A percentile compares a stretch with the other conserved stretches of the same genome.
phyloP scores from a whole-genome alignment of 2,113 vertebrate genomes.

The Odobenus rosmarus region DNA sequence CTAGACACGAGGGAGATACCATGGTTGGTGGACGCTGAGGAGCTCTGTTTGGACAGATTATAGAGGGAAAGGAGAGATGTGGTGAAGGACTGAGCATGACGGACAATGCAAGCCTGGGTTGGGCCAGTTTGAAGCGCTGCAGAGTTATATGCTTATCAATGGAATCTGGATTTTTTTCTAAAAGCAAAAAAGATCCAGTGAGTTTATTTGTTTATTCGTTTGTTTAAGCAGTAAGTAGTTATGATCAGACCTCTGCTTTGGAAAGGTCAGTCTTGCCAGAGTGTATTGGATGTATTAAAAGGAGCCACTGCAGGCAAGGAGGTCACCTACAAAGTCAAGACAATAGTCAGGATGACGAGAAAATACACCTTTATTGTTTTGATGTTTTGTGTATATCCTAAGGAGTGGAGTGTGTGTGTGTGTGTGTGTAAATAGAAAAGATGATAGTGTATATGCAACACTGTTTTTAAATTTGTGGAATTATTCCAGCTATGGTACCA shows the following conservation, averaged over 20 bases:
- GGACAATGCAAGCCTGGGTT: neutral
- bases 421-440: neutral
- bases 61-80: neutral
- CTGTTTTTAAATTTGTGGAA: neutral
- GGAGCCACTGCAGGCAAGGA: neutral
- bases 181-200: neutral
- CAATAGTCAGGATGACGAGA: neutral
- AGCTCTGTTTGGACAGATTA: neutral
- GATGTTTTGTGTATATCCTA: neutral
- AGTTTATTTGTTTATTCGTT: neutral
- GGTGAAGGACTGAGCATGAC: fast-evolving
- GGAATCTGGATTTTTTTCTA: neutral
- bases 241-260: neutral
- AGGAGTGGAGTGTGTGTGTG: neutral
- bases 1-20: neutral
- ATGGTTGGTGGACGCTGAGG: neutral
- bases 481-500: neutral
- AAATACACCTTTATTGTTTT: neutral
- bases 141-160: neutral
- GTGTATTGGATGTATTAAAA: neutral
- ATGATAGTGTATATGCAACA: neutral
- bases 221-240: neutral
- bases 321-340: neutral
- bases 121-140: neutral
- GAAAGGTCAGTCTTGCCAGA: neutral